These are phyloP conservation scores for Exephanes ischioxanthus DNA, from an alignment of 2,888 invertebrate species.

Conservation along the genomic window DNA sequence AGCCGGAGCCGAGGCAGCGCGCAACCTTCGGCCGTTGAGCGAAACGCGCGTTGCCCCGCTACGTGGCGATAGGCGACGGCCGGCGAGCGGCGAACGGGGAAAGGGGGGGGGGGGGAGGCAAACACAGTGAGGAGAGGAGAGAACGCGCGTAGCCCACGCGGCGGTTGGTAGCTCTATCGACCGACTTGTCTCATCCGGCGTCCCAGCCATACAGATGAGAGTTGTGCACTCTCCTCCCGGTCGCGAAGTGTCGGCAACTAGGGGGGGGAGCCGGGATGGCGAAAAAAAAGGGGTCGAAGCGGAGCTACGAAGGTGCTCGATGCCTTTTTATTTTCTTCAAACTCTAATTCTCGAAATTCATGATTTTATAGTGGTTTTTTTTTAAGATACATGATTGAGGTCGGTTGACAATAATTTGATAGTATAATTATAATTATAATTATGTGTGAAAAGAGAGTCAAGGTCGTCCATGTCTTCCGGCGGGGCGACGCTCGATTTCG, in stretches of 20 bases:
- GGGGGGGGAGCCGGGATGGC: neutral
- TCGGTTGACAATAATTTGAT: too few species aligned
- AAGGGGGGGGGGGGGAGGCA: constrained; percentile 44
- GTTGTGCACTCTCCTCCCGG: constrained; percentile 70
- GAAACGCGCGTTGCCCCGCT: constrained; percentile 52
- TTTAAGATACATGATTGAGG: too few species aligned
- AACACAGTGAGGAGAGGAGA: constrained; percentile 55
- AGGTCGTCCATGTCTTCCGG: too few species aligned
- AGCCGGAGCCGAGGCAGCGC: neutral
- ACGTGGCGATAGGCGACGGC: too few species aligned
- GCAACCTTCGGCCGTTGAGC: constrained; percentile 53
- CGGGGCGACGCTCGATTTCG: too few species aligned
- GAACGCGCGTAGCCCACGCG: constrained; percentile 69
- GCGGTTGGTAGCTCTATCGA: constrained; percentile 83
- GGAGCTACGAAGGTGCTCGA: neutral
- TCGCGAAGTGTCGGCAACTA: neutral
- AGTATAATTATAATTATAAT: too few species aligned
- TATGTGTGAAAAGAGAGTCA: too few species aligned
- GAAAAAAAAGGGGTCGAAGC: constrained; percentile 1
- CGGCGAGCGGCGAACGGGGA: too few species aligned
- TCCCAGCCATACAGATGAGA: constrained; percentile 79
- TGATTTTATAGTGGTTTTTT: too few species aligned
- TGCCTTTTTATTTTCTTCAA: neutral
- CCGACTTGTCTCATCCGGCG: constrained; percentile 82
- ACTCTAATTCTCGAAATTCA: too few species aligned